Evolutionary conservation across 2,888 invertebrate genomes (phyloP), one percentile per base, ranked within the genome.

Genomic region (Busseola fusca): DNA sequence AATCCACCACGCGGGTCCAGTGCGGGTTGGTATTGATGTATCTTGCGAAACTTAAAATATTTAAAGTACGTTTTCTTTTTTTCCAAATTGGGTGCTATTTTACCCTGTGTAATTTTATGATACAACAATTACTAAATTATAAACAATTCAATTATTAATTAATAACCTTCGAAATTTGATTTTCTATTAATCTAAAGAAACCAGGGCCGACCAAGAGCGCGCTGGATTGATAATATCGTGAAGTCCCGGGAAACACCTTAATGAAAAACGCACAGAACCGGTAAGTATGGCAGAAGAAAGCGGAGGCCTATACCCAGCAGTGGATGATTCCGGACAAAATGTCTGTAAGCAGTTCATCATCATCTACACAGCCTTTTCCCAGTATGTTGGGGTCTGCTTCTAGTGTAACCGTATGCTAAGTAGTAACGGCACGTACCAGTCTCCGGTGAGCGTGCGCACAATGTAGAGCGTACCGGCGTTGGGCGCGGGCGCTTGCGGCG

Each of bases 401-500:
- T 10, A 27, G 27, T 50, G 12, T 12, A 50, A 0, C 50, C 25
- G 14, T 14, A 14, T 52, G 25, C 50, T 14, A 48, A 21, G 7
- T 37, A 16, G 12, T n/a, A n/a, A n/a, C n/a, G 18, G 72, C 42
- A 81, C 83, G 68, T 52, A 95, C 95, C 96, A 96, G 88, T 96
- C 95, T n/a, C 95, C 96, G 78, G 91, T 92, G 71, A 93, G 91
- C 78, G 94, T 95, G 87, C 95, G 95, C 89, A 95, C 95, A 87
- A 95, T 94, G 92, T 94, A 96, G 70, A 95, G 93, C 75, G 92
- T 86, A 84, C 80, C 78, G 77, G 89, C 82, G 72, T 80, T 84
- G 74, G 94, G 91, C 81, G 93, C 86, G 83, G 94, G 94, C 56
- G 93, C 93, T 83, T 88, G 88, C 75, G 94, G 94, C 87, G 94